Percentiles rank a stretch among this genome's conserved stretches.
phyloP scores from a whole-genome alignment of 2,797 vertebrate species.

The Macropus fuliginosus region DNA sequence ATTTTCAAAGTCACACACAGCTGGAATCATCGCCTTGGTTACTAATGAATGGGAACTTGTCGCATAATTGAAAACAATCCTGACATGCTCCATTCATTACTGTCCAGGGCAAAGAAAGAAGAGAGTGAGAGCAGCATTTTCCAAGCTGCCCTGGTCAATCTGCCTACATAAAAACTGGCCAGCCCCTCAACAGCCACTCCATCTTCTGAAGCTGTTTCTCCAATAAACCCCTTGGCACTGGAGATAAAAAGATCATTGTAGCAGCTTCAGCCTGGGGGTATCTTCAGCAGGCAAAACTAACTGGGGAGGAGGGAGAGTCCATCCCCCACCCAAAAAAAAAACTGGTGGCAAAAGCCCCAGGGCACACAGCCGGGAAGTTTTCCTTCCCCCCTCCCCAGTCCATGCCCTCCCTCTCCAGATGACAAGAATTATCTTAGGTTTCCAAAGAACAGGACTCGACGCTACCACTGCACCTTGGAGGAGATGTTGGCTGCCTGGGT shows the following conservation, averaged over 20 bases:
- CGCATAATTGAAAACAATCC: conserved; percentile 72
- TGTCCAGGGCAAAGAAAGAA: not conserved
- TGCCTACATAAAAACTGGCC: conserved; percentile 53
- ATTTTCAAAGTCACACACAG: conserved; percentile 45
- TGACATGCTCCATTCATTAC: conserved; percentile 68
- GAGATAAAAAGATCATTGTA: conserved; percentile 58
- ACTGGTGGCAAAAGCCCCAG: not conserved
- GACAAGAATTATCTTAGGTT: conserved; percentile 22
- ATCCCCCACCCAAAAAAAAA: conserved; percentile 31
- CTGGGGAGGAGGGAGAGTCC: conserved; percentile 5
- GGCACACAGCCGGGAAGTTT: not conserved
- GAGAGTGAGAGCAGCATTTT: conserved; percentile 39
- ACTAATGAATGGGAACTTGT: conserved; percentile 73
- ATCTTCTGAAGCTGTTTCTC: conserved; percentile 22
- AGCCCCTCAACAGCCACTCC: not conserved
- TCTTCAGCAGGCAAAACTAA: conserved; percentile 52
- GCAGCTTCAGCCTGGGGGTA: conserved; percentile 56
- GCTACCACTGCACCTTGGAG: not conserved
- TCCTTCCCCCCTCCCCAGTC: not conserved
- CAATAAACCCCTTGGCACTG: conserved; percentile 33
- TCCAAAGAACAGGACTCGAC: conserved; percentile 33
- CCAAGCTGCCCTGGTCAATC: conserved; percentile 57
- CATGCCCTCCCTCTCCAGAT: not conserved
- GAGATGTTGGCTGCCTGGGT: not conserved
- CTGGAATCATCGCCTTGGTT: conserved; percentile 43